A percentile compares a stretch with the other conserved stretches of the same genome.
These are phyloP conservation scores for Echinarachnius parma DNA, from an alignment of 53 echinoderm and acorn worm genomes.

Conservation along the genomic window DNA sequence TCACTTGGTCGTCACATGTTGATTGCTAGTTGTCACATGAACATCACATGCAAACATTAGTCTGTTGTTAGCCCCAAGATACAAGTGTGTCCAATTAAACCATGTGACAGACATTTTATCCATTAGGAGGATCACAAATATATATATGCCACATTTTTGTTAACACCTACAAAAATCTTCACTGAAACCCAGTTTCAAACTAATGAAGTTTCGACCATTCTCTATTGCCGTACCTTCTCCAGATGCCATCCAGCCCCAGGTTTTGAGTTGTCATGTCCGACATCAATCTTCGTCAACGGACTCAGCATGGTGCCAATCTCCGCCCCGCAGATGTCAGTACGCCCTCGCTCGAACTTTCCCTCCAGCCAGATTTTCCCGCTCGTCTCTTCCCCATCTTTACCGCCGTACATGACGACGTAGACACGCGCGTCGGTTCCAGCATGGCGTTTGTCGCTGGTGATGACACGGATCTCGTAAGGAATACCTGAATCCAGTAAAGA, in stretches of 20 bases:
- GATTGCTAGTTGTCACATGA: too few relatives aligned
- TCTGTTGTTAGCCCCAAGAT: too few relatives aligned
- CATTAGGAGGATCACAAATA: too few relatives aligned
- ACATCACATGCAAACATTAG: too few relatives aligned
- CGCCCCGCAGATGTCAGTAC: constrained; percentile 82
- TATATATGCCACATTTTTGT: too few relatives aligned
- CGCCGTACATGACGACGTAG: constrained; percentile 84
- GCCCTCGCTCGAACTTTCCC: constrained; percentile 89
- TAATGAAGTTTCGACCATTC: too few relatives aligned
- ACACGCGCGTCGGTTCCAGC: constrained; percentile 89
- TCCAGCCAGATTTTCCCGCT: constrained; percentile 94
- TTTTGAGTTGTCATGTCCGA: constrained; percentile 92
- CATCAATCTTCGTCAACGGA: constrained; percentile 74
- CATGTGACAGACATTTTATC: too few relatives aligned
- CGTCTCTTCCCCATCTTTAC: constrained; percentile 77
- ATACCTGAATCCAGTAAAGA: constrained; percentile 60
- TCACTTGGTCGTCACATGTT: too few relatives aligned
- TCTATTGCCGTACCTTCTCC: constrained; percentile 83
- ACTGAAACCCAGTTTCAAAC: too few relatives aligned
- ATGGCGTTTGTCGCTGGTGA: constrained; percentile 82
- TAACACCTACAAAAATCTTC: too few relatives aligned
- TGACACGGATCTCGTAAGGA: constrained; percentile 86
- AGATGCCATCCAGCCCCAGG: constrained; percentile 94
- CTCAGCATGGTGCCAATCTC: constrained; percentile 85
- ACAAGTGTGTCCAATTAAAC: too few relatives aligned